These are phyloP conservation scores for Thalassophryne amazonica DNA, from an alignment of 2,797 vertebrate species.

Conservation along the genomic window DNA sequence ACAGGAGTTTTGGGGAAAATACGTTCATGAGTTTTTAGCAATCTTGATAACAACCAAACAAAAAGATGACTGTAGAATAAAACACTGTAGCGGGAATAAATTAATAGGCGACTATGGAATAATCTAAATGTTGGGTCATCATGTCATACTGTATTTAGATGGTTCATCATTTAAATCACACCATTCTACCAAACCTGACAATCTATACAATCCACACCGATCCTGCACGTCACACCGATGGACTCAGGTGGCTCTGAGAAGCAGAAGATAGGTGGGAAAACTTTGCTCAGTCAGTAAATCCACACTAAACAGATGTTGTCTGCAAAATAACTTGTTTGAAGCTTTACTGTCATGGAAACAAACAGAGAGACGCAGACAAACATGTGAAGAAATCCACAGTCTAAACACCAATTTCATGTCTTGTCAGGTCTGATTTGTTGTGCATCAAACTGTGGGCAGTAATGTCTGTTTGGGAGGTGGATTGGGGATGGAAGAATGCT, in stretches of 20 bases:
- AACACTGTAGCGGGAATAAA: too few relatives aligned
- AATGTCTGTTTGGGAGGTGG: slow-evolving; percentile 5
- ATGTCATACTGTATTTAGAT: too few relatives aligned
- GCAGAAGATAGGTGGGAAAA: background rate
- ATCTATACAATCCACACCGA: too few relatives aligned
- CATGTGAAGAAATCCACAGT: slow-evolving; percentile 21
- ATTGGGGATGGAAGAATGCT: slow-evolving; percentile 7
- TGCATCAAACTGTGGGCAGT: slow-evolving; percentile 6
- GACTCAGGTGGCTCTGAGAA: background rate
- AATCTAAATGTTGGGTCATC: too few relatives aligned
- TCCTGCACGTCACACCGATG: too few relatives aligned
- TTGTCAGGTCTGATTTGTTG: slow-evolving; percentile 47
- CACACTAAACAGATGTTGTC: slow-evolving; percentile 24
- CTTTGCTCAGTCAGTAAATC: slow-evolving; percentile 27
- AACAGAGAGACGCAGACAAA: slow-evolving; percentile 14
- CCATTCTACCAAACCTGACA: too few relatives aligned
- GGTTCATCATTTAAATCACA: too few relatives aligned
- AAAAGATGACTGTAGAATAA: too few relatives aligned
- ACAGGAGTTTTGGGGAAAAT: too few relatives aligned
- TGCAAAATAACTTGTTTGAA: background rate
- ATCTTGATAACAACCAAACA: too few relatives aligned
- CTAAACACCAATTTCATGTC: slow-evolving; percentile 62
- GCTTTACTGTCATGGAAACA: slow-evolving; percentile 18
- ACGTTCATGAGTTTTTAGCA: too few relatives aligned
- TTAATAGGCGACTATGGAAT: too few relatives aligned